phyloP scores from a whole-genome alignment of 2,888 invertebrate genomes.

The Rhamnusium bicolor region DNA sequence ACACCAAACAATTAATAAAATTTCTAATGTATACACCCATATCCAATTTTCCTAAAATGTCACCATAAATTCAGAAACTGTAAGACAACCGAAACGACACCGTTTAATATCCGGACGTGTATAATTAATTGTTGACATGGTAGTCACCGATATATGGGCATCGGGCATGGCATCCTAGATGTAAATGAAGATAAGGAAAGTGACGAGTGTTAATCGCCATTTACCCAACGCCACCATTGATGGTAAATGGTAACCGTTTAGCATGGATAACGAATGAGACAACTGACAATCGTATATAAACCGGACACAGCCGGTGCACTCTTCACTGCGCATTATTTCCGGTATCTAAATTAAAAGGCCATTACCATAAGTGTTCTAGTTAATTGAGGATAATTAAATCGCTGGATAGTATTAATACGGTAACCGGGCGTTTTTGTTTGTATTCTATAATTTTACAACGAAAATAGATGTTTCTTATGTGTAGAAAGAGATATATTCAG shows the following conservation, averaged over 20 bases:
- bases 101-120: constrained; percentile 37
- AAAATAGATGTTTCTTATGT: too few species aligned
- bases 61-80: constrained; percentile 12
- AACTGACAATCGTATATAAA: constrained; percentile 31
- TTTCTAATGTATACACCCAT: neutral
- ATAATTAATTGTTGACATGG: constrained; percentile 47
- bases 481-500: too few species aligned
- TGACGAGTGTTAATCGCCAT: constrained; percentile 63
- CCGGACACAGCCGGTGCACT: constrained; percentile 26
- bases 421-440: neutral
- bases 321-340: constrained; percentile 26
- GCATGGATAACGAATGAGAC: constrained; percentile 65
- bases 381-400: constrained; percentile 22
- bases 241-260: constrained; percentile 62
- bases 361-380: constrained; percentile 12
- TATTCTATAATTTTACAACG: too few species aligned
- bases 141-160: constrained; percentile 41
- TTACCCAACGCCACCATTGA: constrained; percentile 57
- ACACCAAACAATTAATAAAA: neutral
- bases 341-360: constrained; percentile 15
- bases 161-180: constrained; percentile 45
- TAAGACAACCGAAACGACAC: constrained; percentile 1
- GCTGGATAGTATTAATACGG: neutral
- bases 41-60: neutral
- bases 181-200: constrained; percentile 46